Percentiles rank a stretch among this genome's conserved stretches.
These are phyloP conservation scores for Eupithecia insigniata DNA, from an alignment of 2,888 invertebrate genomes.

Conservation along the genomic window DNA sequence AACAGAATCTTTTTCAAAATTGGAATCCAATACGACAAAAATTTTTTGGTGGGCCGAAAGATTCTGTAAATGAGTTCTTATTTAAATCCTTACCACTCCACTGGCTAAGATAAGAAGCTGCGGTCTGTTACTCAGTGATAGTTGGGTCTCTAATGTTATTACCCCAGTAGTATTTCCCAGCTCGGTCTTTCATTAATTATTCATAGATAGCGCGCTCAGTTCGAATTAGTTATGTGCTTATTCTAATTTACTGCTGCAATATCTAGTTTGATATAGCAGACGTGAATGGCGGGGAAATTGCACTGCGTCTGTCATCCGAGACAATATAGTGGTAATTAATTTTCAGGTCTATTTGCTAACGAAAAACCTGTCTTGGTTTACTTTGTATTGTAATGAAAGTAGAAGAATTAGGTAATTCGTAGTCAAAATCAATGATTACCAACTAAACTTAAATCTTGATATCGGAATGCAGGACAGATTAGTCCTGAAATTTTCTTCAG, in stretches of 20 bases:
- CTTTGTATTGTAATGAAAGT: background rate
- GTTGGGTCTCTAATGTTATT: conserved; percentile 3
- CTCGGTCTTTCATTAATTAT: conserved; percentile 1
- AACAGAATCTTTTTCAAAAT: background rate
- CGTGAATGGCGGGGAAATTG: conserved; percentile 22
- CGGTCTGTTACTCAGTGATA: conserved; percentile 1
- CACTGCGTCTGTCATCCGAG: conserved; percentile 20
- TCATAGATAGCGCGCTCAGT: conserved; percentile 14
- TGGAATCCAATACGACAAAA: background rate
- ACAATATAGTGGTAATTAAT: conserved; percentile 20
- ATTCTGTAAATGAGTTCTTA: background rate
- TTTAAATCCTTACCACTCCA: background rate
- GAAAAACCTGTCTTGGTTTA: background rate
- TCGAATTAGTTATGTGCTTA: conserved; percentile 29
- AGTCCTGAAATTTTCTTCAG: too few relatives aligned
- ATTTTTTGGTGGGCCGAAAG: background rate
- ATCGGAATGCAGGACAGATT: too few relatives aligned
- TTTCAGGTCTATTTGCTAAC: background rate
- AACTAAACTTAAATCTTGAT: background rate
- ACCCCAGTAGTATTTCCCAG: conserved; percentile 5
- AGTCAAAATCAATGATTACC: background rate
- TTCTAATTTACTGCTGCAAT: conserved; percentile 23
- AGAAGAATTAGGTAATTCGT: background rate
- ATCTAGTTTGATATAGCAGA: conserved; percentile 8
- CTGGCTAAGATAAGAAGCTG: background rate